Evolutionary conservation across 2,888 invertebrate species (phyloP).

Genomic region (Hymenopus coronatus): DNA sequence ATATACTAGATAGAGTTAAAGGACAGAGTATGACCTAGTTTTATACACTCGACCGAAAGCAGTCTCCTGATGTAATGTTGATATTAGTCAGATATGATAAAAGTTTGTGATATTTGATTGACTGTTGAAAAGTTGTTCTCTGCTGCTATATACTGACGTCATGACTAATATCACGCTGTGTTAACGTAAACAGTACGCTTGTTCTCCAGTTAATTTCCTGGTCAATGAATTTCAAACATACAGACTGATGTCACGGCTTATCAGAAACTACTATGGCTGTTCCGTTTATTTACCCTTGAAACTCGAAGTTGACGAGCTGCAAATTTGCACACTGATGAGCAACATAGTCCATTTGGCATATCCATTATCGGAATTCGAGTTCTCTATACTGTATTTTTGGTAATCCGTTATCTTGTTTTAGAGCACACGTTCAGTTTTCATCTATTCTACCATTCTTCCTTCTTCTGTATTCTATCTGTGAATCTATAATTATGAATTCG

Average conservation of each 20-base stretch:
- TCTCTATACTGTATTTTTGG: neutral
- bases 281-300: neutral
- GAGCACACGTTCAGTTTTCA: no score
- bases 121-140: no score
- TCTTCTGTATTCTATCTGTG: no score
- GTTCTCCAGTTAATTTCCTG: neutral
- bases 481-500: no score
- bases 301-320: neutral
- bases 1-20: no score
- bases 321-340: neutral
- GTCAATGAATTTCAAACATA: neutral
- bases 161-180: neutral
- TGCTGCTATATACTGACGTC: no score
- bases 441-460: no score
- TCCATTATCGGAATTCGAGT: neutral
- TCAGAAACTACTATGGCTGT: neutral
- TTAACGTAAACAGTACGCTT: neutral
- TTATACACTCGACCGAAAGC: no score
- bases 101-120: no score
- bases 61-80: no score
- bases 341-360: neutral
- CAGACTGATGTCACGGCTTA: neutral
- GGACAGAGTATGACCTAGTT: no score
- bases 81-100: no score
- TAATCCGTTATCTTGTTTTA: neutral